A percentile compares a stretch with the other conserved stretches of the same genome.
These are phyloP conservation scores for Cantharis nigra DNA, from an alignment of 2,888 invertebrate species.

Conservation along the genomic window DNA sequence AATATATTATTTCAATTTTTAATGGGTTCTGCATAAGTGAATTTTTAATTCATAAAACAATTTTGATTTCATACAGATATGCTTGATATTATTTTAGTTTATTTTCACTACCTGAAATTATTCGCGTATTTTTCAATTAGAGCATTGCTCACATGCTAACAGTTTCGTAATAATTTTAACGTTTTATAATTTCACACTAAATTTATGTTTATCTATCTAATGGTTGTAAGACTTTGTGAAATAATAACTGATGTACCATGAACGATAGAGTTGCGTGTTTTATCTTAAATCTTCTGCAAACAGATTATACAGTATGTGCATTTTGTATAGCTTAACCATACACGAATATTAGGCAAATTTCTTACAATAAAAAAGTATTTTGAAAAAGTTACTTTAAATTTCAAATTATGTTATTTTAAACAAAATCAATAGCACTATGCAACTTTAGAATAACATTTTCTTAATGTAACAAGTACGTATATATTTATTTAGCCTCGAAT, in stretches of 20 bases:
- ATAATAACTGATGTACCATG: constrained; percentile 5
- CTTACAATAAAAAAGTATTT: neutral
- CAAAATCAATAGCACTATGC: neutral
- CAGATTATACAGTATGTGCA: constrained; percentile 23
- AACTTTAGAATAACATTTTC: neutral
- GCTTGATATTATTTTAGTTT: too few species aligned
- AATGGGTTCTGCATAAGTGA: too few species aligned
- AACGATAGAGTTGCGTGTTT: constrained; percentile 48
- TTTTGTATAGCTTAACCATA: constrained; percentile 17
- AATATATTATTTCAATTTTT: too few species aligned
- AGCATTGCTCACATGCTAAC: too few species aligned
- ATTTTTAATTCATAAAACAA: too few species aligned
- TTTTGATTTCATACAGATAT: too few species aligned
- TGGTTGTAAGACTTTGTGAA: neutral
- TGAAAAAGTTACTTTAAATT: neutral
- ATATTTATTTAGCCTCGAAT: neutral
- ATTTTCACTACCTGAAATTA: too few species aligned
- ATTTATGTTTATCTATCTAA: neutral
- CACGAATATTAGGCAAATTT: neutral
- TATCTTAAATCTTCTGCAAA: constrained; percentile 49
- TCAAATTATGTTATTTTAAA: neutral
- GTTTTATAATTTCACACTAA: neutral
- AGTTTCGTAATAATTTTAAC: too few species aligned
- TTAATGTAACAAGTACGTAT: neutral
- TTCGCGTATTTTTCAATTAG: too few species aligned